Conservation (phyloP, 2,797 vertebrate species). For the Anableps anableps region DNA sequence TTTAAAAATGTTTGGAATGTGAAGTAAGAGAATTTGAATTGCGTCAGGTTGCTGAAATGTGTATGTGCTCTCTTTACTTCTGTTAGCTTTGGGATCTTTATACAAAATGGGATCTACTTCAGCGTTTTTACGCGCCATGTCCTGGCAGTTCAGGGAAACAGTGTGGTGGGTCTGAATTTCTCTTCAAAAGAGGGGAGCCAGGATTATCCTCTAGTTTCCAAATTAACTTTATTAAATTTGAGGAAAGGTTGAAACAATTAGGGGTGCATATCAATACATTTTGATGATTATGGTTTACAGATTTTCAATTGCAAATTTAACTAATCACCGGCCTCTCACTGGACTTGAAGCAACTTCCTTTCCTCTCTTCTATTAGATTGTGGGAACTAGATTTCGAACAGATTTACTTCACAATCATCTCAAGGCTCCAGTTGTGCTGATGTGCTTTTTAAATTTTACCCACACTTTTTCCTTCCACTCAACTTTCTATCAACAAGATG, state of each 20-base stretch:
- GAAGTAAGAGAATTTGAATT: constrained; percentile 29
- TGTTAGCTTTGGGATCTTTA: background rate
- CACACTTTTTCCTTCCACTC: background rate
- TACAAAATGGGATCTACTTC: background rate
- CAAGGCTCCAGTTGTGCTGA: background rate
- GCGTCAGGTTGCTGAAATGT: constrained; percentile 4
- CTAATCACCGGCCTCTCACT: too few species aligned
- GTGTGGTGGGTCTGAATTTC: background rate
- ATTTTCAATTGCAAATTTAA: background rate
- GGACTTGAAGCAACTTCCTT: too few species aligned
- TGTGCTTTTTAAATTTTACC: background rate
- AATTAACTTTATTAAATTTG: background rate
- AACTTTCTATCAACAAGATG: background rate
- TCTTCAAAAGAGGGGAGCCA: background rate
- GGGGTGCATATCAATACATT: background rate
- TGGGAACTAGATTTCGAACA: background rate
- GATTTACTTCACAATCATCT: background rate
- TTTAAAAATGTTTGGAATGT: constrained; percentile 24
- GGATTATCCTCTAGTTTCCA: background rate
- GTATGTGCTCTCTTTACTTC: background rate
- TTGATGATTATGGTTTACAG: background rate
- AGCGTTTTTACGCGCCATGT: background rate
- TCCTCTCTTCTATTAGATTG: too few species aligned
- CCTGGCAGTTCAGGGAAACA: background rate
- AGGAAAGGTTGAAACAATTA: background rate